Conservation (phyloP, 2,888 invertebrate genomes). For the Nomada ruficornis region DNA sequence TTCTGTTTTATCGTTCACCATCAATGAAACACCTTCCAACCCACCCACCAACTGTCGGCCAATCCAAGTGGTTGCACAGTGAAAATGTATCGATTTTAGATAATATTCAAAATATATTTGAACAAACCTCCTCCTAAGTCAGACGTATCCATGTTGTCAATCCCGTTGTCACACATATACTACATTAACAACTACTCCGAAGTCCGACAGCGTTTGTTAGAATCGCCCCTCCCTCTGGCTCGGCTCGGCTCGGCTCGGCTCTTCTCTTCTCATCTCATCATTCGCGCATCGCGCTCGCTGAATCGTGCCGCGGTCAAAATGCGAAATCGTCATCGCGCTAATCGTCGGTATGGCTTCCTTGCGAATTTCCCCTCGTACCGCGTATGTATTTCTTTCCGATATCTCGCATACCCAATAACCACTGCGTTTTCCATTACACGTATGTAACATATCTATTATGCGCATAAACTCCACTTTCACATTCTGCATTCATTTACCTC, state of each 20-base stretch:
- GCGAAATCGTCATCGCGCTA: constrained; percentile 56
- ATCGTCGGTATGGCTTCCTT: constrained; percentile 53
- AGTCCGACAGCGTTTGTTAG: constrained; percentile 84
- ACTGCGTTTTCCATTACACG: neutral
- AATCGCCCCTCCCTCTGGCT: constrained; percentile 82
- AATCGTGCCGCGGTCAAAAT: constrained; percentile 61
- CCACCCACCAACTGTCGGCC: neutral
- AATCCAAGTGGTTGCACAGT: constrained; percentile 6
- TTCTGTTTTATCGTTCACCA: constrained; percentile 12
- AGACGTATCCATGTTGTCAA: constrained; percentile 84
- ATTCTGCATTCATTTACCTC: neutral
- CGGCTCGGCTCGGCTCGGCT: too few relatives aligned
- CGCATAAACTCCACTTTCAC: neutral
- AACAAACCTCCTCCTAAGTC: constrained; percentile 84
- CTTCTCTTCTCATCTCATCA: constrained; percentile 57
- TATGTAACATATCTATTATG: neutral
- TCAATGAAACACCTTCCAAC: constrained; percentile 9
- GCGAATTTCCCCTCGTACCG: constrained; percentile 40
- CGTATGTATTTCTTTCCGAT: neutral
- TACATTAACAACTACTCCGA: constrained; percentile 84
- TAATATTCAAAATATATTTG: constrained; percentile 60
- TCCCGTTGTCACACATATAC: constrained; percentile 84
- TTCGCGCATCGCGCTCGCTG: constrained; percentile 66
- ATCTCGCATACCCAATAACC: neutral
- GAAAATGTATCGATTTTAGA: constrained; percentile 13